A percentile compares a stretch with the other conserved stretches of the same genome.
Conservation (phyloP, 1,140 invertebrate species). For the Drosophila micromelanica region DNA sequence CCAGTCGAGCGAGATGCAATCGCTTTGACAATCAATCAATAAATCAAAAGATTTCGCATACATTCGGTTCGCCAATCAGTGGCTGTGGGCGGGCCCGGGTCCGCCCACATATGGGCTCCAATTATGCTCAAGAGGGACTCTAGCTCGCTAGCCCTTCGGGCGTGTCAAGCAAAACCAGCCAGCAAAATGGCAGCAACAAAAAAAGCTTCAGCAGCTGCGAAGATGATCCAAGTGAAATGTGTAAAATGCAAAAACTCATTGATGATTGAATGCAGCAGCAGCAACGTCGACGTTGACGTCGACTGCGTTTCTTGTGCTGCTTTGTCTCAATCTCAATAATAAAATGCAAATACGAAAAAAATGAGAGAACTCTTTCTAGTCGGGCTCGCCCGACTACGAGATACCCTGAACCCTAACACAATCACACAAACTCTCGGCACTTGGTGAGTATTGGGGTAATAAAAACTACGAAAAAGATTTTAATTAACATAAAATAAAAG, state of each 20-base stretch:
- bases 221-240: slow-evolving; percentile 71
- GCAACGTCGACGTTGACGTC: slow-evolving; percentile 6
- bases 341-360: slow-evolving; percentile 79
- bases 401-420: no score
- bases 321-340: slow-evolving; percentile 83
- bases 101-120: slow-evolving; percentile 55
- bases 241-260: slow-evolving; percentile 80
- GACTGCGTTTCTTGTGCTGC: slow-evolving; percentile 54
- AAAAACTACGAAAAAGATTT: no score
- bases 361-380: neutral
- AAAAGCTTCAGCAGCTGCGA: slow-evolving; percentile 38
- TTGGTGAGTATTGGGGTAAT: no score
- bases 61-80: slow-evolving; percentile 64
- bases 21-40: slow-evolving; percentile 75
- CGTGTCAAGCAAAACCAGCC: slow-evolving; percentile 52
- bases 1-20: slow-evolving; percentile 46
- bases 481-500: no score
- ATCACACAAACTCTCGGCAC: no score
- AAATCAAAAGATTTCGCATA: slow-evolving; percentile 60
- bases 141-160: slow-evolving; percentile 29
- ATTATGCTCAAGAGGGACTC: slow-evolving; percentile 59
- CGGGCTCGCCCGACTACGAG: no score
- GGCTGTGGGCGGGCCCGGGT: neutral
- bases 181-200: slow-evolving; percentile 56
- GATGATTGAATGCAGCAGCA: slow-evolving; percentile 72